phyloP scores from a whole-genome alignment of 1,140 invertebrate genomes.

The Bombus waltoni region DNA sequence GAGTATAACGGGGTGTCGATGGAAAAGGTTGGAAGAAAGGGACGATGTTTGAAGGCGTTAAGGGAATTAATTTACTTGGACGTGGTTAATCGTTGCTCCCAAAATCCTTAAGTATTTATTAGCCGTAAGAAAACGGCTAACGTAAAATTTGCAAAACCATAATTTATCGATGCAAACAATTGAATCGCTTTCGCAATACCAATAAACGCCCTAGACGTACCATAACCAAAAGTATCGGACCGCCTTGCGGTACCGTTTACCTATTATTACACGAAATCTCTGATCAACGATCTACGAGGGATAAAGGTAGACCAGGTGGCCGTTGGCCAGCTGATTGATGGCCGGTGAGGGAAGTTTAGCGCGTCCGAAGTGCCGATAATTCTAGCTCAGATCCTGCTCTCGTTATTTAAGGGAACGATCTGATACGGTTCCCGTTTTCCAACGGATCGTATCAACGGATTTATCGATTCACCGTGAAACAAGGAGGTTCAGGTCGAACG shows the following conservation, averaged over 20 bases:
- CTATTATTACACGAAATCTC: conserved; percentile 69
- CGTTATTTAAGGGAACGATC: conserved; percentile 64
- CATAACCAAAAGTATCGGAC: neutral
- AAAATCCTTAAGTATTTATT: too few relatives aligned
- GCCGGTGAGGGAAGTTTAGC: conserved; percentile 62
- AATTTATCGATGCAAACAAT: neutral
- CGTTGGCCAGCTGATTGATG: conserved; percentile 63
- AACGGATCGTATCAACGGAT: conserved; percentile 40
- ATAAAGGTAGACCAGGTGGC: conserved; percentile 69
- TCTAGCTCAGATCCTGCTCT: conserved; percentile 57
- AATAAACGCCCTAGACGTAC: neutral
- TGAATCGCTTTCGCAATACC: neutral
- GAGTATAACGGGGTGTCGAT: too few relatives aligned
- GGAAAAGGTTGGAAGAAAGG: too few relatives aligned
- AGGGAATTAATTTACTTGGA: too few relatives aligned
- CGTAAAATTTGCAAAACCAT: neutral
- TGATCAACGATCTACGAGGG: conserved; percentile 53
- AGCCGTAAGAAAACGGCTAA: too few relatives aligned
- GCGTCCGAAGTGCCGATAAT: conserved; percentile 71
- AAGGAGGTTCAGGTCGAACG: too few relatives aligned
- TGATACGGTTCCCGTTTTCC: conserved; percentile 36
- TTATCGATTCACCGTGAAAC: conserved; percentile 37
- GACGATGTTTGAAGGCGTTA: too few relatives aligned
- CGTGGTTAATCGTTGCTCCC: too few relatives aligned
- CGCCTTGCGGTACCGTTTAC: conserved; percentile 44